These are phyloP conservation scores for Hemichromis elongatus DNA, from an alignment of 2,113 vertebrate species.

Conservation along the genomic window DNA sequence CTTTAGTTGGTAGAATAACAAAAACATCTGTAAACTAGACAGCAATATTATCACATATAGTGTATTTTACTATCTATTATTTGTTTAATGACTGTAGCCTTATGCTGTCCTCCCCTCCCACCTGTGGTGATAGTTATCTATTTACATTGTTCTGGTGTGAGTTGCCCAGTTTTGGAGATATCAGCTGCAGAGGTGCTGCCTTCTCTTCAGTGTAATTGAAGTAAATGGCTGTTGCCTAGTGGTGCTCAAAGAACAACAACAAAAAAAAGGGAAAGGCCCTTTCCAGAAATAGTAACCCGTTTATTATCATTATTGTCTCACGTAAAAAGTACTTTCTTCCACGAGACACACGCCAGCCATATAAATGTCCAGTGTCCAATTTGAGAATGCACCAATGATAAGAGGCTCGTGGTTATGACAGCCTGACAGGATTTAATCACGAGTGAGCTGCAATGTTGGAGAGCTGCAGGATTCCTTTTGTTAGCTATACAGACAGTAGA, in stretches of 20 bases:
- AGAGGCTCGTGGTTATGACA: not conserved
- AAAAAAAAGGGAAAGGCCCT: not conserved
- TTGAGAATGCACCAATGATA: not conserved
- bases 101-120: not conserved
- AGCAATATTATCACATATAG: not conserved
- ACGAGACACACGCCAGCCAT: not conserved
- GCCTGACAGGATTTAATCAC: not conserved
- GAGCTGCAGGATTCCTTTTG: not conserved
- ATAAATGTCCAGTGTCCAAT: not conserved
- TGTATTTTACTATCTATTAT: not conserved
- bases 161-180: not conserved
- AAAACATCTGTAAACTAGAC: not conserved
- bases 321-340: not conserved
- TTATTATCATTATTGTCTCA: not conserved
- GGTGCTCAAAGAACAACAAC: not conserved
- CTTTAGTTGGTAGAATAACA: not conserved
- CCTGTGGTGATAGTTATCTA: not conserved
- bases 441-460: not conserved
- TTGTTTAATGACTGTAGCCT: not conserved
- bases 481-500: not conserved
- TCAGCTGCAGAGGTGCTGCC: not conserved
- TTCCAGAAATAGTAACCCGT: not conserved
- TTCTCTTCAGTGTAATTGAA: not conserved
- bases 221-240: not conserved
- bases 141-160: not conserved